Conservation (phyloP, 2,888 invertebrate species). For the Geophilus truncorum region DNA sequence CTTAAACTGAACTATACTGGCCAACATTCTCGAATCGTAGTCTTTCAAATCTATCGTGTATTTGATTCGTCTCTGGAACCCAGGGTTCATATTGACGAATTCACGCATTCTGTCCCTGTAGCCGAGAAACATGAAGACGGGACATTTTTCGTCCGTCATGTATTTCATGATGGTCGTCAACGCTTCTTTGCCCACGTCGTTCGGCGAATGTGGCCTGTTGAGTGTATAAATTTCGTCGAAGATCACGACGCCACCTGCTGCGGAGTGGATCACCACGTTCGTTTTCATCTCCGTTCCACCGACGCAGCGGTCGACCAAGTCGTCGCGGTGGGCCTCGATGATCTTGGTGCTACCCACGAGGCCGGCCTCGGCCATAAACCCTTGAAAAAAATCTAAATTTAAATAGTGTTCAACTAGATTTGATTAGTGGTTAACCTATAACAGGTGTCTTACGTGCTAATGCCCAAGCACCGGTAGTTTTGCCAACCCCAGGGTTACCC, state of each 20-base stretch:
- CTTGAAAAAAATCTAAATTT: neutral
- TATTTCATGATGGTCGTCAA: conserved; percentile 30
- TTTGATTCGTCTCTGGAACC: conserved; percentile 22
- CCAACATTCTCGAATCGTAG: neutral
- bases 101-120: neutral
- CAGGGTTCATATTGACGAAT: conserved; percentile 30
- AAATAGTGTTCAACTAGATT: too few relatives aligned
- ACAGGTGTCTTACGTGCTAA: neutral
- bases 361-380: too few relatives aligned
- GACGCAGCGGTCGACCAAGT: conserved; percentile 2
- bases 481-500: conserved; percentile 4
- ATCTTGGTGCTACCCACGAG: neutral
- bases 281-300: conserved; percentile 28
- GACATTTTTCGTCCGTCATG: conserved; percentile 19
- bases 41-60: neutral
- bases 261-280: conserved; percentile 8
- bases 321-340: conserved; percentile 19
- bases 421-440: too few relatives aligned
- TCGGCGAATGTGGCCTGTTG: too few relatives aligned
- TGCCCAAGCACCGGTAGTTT: conserved; percentile 20
- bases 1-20: neutral
- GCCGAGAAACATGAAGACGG: too few relatives aligned
- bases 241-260: conserved; percentile 22
- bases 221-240: conserved; percentile 31
- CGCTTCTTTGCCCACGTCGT: conserved; percentile 27